Evolutionary conservation across 2,888 invertebrate genomes (phyloP).

Genomic region (Branchipolynoe longqiensis): DNA sequence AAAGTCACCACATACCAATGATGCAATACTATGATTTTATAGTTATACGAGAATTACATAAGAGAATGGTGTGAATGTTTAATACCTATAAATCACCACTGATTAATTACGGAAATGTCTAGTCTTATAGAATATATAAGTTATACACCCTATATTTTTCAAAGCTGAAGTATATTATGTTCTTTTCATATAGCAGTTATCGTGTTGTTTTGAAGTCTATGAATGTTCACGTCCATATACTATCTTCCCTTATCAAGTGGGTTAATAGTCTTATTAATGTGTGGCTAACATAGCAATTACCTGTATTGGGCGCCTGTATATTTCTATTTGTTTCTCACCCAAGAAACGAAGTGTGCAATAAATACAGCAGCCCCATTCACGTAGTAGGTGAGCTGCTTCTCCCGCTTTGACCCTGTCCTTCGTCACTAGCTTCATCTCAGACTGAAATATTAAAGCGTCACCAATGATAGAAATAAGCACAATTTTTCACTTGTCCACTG

Average conservation of each 20-base stretch:
- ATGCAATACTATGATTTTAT: no score
- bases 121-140: no score
- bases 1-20: neutral
- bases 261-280: neutral
- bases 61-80: no score
- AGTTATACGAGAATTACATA: no score
- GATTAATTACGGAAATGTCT: no score
- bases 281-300: neutral
- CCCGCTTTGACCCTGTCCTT: conserved; percentile 10
- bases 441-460: neutral
- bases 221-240: neutral
- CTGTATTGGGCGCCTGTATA: conserved; percentile 22
- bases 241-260: neutral
- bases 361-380: conserved; percentile 63
- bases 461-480: no score
- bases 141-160: no score
- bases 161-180: no score
- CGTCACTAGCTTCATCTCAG: conserved; percentile 23
- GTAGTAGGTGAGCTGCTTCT: conserved; percentile 16
- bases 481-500: no score
- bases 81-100: no score
- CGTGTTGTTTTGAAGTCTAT: neutral
- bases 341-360: conserved; percentile 62
- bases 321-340: conserved; percentile 44
- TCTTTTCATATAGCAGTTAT: no score